Evolutionary conservation across 2,797 vertebrate genomes (phyloP), one percentile per base, ranked within the genome.

Genomic region (Manis javanica): DNA sequence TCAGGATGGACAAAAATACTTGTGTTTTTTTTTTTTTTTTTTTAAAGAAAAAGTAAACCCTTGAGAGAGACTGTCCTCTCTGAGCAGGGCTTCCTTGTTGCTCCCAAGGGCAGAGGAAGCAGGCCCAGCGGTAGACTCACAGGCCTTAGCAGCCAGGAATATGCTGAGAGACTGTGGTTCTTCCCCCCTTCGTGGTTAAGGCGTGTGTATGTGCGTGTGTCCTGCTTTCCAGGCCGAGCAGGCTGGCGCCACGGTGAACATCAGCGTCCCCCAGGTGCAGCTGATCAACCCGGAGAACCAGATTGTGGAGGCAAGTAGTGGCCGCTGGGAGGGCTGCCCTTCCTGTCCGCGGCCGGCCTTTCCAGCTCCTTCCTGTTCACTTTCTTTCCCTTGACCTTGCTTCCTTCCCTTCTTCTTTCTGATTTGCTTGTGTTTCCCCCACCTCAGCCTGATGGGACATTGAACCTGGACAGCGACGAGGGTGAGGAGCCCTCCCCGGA

Each of bases 221-320:
- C 71, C 94, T 95, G 15, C 94, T 97, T 97, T 98, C 90, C 98
- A 99, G 99, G 97, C 99, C 6, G 99, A 99, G 96, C 99, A 99
- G 96, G 98, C 99, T 34, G 99, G 99, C 97, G 99, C 99, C 94
- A 95, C 99, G 6, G 98, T 99, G 98, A 99, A 98, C 98, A 99
- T 99, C 98, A 99, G 98, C 0, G 99, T 99, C 87, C 99, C 99
- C 3, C 99, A 99, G 31, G 99, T 99, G 94, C 99, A 99, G 98
- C 99, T 99, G 96, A 99, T 99, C 98, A 99, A 99, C 98, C 99
- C 99, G 0, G 99, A 99, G 98, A 99, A 99, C 99, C 99, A 99
- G 92, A 99, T 99, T 16, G 99, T 99, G 87, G 99, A 99, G 99
- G 99, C 99, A 97, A 99, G 99, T 92, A 57, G 0, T 71, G 46